Evolutionary conservation across 2,797 vertebrate genomes (phyloP), one percentile per base, ranked within the genome.

Genomic region (Xyrichtys novacula): DNA sequence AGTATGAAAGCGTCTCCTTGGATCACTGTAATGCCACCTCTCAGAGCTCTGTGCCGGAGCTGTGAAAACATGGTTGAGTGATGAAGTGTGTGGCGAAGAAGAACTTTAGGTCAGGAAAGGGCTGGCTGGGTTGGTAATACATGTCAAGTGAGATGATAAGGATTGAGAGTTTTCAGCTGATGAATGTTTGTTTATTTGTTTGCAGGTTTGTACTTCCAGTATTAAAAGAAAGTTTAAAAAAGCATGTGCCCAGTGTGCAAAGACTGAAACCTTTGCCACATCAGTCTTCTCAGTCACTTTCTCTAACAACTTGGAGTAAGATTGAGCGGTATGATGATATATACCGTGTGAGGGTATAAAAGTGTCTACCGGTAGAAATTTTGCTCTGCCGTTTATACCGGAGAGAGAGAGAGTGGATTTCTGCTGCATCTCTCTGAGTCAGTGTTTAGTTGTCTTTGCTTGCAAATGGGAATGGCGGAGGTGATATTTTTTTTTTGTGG

Each of bases 11-110:
- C 59, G 62, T 81, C 81, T 78, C 28, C 60, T 68, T 20, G 36
- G 79, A 86, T 87, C 80, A 47, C 57, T 58, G 65, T 72, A 78
- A 83, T 61, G 61, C 65, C 58, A 38, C 73, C 44, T 71, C 78
- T 72, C 57, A 71, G 74, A 77, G 79, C 68, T 66, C 57, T 16
- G 66, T 29, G 48, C 65, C 55, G 44, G 67, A 78, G 71, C 67
- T 79, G 74, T 72, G 72, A 88, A 89, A 85, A 83, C 68, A 78
- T 12, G 39, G 61, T 19, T 47, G 65, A 68, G 55, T 19, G 53
- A 52, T 26, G 16, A 19, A 9, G 11, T 58, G 39, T 7, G 23
- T 54, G n/a, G 38, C 70, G 56, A 65, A 42, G 36, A 70, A 42
- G 66, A 68, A 34, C 58, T 59, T 49, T 25, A 36, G 50, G 58